Base-by-base conservation (phyloP, 2,888 invertebrate species). In the Sclerodermus sp. region DNA sequence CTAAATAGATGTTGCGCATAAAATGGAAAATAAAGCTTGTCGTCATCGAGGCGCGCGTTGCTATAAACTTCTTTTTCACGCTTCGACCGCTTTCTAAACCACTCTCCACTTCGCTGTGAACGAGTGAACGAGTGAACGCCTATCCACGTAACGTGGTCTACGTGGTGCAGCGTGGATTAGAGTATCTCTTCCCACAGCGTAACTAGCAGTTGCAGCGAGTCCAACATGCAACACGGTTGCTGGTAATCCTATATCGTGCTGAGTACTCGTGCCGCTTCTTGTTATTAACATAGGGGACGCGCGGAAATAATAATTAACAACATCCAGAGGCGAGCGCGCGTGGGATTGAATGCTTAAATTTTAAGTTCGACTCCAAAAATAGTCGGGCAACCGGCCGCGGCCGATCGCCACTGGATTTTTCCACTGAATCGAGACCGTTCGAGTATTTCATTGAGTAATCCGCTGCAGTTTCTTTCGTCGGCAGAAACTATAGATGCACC, bases 81-180 rank as follows among this genome's bases (percentile, higher is more conserved):
- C 34, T n/a, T n/a, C 34, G 34, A 12, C 65, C 62, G 68, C 72
- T 73, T 73, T 73, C 71, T 72, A 72, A 72, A 72, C 72, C 68
- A 60, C 70, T 72, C 64, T 66, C 62, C 46, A 60, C 57, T 58
- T 71, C 64, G 60, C 57, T 54, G 45, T 32, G 45, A 41, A 41
- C 12, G 14, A 37, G 37, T 42, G 53, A 53, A 48, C 23, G 13
- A 23, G 23, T 8, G 61, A 55, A 57, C 58, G 55, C 48, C 55
- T 56, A 53, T 64, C 54, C 53, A 50, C 64, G 58, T 62, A 64
- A 64, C 59, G 53, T 16, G 23, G 23, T 23, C 23, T 23, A 23
- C 8, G 23, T 8, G 8, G 23, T 5, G 23, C 3, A n/a, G n/a
- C n/a, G n/a, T n/a, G n/a, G n/a, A n/a, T n/a, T n/a, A n/a, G 53